Percentiles rank a stretch among this genome's conserved stretches.
These are phyloP conservation scores for Cryptotis parvus DNA, from an alignment of 2,113 vertebrate genomes.

Conservation along the genomic window DNA sequence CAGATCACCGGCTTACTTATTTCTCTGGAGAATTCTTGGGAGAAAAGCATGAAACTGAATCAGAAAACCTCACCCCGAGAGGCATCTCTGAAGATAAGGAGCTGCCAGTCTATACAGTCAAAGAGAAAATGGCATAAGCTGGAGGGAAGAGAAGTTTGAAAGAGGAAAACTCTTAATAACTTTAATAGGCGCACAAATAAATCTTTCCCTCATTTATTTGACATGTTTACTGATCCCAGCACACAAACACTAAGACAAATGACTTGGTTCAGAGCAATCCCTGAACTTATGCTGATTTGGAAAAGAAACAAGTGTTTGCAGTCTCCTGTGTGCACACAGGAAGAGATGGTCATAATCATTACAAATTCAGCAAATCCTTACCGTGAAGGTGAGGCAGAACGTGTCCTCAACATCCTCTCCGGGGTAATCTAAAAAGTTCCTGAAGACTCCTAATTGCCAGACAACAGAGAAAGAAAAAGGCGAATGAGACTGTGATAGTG, in stretches of 20 bases:
- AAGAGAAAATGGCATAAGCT: constrained; percentile 38
- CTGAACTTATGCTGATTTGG: neutral
- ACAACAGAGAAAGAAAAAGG: constrained; percentile 44
- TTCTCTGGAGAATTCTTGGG: neutral
- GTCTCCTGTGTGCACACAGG: neutral
- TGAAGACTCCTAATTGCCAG: constrained; percentile 93
- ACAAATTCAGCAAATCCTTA: constrained; percentile 83
- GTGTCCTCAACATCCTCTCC: constrained; percentile 94
- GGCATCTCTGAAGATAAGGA: neutral
- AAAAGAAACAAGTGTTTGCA: constrained; percentile 1
- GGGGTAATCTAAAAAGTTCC: constrained; percentile 95
- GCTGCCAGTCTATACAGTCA: neutral
- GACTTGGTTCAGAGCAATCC: neutral
- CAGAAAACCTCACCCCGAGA: neutral
- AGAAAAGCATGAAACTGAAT: constrained; percentile 12
- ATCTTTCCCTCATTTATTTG: constrained; percentile 24
- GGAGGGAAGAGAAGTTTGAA: neutral
- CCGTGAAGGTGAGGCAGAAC: constrained; percentile 97
- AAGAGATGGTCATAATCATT: neutral
- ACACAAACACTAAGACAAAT: constrained; percentile 22
- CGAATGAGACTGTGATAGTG: constrained; percentile 45
- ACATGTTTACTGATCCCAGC: neutral
- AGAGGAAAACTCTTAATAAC: neutral
- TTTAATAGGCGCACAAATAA: constrained; percentile 22
- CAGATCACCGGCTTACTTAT: neutral